Percentiles rank a stretch among this genome's conserved stretches.
These are phyloP conservation scores for Arenaria interpres DNA, from an alignment of 2,113 vertebrate genomes.

Conservation along the genomic window DNA sequence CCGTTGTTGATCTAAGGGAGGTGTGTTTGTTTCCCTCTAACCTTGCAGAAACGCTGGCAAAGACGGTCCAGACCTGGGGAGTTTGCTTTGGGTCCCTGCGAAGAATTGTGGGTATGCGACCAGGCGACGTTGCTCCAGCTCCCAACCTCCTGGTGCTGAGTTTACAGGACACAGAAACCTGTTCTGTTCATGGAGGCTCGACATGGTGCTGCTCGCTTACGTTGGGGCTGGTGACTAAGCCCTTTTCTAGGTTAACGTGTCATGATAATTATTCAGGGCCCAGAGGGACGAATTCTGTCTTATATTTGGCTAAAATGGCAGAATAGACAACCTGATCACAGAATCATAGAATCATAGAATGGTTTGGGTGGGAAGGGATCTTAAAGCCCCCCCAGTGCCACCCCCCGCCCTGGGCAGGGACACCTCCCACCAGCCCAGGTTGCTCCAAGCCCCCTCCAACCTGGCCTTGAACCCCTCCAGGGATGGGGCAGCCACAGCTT, in stretches of 20 bases:
- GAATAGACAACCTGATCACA: neutral
- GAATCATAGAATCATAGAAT: neutral
- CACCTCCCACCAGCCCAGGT: neutral
- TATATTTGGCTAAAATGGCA: neutral
- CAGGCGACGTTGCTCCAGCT: neutral
- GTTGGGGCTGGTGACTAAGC: neutral
- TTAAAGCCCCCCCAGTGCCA: neutral
- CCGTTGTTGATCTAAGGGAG: neutral
- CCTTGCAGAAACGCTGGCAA: neutral
- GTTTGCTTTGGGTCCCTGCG: neutral
- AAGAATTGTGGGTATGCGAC: neutral
- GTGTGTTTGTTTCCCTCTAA: neutral
- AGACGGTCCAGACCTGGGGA: neutral
- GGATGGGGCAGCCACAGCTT: neutral
- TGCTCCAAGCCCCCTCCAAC: neutral
- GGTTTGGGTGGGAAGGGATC: neutral
- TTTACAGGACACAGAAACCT: neutral
- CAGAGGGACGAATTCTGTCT: fast-evolving
- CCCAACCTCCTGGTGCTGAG: fast-evolving
- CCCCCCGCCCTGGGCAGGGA: neutral
- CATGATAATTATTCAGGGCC: neutral
- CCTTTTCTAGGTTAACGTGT: neutral
- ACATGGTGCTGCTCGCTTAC: fast-evolving
- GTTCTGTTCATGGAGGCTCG: neutral
- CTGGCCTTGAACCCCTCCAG: no score